These are phyloP conservation scores for Torymus auratus DNA, from an alignment of 2,888 invertebrate species.

Conservation along the genomic window DNA sequence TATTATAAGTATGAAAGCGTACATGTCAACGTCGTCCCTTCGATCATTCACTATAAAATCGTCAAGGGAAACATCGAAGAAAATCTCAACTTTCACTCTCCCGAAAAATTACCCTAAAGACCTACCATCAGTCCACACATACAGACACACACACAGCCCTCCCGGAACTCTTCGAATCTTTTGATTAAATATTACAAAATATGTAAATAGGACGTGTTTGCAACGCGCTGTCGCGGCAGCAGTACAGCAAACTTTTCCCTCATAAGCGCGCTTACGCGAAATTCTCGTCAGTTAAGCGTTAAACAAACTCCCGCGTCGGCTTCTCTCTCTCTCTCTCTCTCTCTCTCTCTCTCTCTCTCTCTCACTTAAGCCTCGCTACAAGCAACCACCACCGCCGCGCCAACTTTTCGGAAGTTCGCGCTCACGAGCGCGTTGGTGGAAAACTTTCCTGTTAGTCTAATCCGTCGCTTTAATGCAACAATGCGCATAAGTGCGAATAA, in stretches of 20 bases:
- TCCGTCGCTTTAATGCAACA: slow-evolving; percentile 51
- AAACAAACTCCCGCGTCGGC: slow-evolving; percentile 44
- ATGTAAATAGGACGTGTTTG: slow-evolving; percentile 21
- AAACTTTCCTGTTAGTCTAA: slow-evolving; percentile 55
- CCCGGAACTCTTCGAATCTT: neutral
- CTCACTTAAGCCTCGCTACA: neutral
- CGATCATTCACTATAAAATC: too few species aligned
- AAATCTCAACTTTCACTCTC: too few species aligned
- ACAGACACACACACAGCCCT: neutral
- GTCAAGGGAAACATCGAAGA: too few species aligned
- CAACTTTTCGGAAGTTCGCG: slow-evolving; percentile 12
- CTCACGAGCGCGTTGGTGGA: neutral
- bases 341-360: neutral
- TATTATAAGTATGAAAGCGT: too few species aligned
- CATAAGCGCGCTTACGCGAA: slow-evolving; percentile 8
- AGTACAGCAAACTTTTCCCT: neutral
- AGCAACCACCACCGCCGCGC: neutral
- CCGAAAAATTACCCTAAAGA: too few species aligned
- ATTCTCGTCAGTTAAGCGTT: slow-evolving; percentile 44
- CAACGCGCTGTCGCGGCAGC: neutral
- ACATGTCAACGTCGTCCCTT: too few species aligned
- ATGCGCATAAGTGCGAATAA: slow-evolving; percentile 24
- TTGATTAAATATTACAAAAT: slow-evolving; percentile 17
- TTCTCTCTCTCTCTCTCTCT: neutral
- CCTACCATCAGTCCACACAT: too few species aligned